phyloP scores from a whole-genome alignment of 1,140 invertebrate species.

The Holcopasites calliopsidis region DNA sequence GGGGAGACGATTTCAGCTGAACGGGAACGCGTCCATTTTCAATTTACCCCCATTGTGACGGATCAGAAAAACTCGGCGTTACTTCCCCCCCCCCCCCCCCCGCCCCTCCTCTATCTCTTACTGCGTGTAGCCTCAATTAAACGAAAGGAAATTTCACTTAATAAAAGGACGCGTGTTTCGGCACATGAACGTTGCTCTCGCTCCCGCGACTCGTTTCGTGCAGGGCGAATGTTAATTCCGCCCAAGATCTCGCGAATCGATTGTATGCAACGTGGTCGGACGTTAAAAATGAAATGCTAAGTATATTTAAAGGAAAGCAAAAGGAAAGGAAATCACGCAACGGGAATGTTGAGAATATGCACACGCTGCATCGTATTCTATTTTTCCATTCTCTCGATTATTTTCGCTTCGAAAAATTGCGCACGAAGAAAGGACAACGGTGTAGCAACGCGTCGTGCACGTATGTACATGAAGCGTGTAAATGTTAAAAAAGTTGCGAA shows the following conservation, averaged over 20 bases:
- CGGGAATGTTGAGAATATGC: slow-evolving; percentile 11
- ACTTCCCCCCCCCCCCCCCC: too few relatives aligned
- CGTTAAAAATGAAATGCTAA: slow-evolving; percentile 21
- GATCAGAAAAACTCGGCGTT: background rate
- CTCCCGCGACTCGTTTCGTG: slow-evolving; percentile 11
- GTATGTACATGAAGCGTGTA: background rate
- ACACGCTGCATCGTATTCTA: background rate
- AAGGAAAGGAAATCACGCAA: background rate
- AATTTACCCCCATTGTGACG: slow-evolving; percentile 32
- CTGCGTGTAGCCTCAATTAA: background rate
- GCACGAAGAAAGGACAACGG: background rate
- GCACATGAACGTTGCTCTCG: background rate
- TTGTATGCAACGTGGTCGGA: background rate
- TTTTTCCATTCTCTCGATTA: background rate
- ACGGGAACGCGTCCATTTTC: slow-evolving; percentile 20
- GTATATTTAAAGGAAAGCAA: slow-evolving; percentile 9
- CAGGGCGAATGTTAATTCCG: slow-evolving; percentile 8
- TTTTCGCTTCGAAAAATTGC: background rate
- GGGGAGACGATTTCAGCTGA: slow-evolving; percentile 9
- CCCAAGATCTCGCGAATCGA: slow-evolving; percentile 1
- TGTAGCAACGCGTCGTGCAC: background rate
- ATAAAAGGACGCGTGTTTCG: slow-evolving; percentile 14
- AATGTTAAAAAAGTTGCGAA: background rate
- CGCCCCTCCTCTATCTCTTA: background rate
- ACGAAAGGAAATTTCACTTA: slow-evolving; percentile 8